These are phyloP conservation scores for Brenthis daphne DNA, from an alignment of 2,888 invertebrate species.

Conservation along the genomic window DNA sequence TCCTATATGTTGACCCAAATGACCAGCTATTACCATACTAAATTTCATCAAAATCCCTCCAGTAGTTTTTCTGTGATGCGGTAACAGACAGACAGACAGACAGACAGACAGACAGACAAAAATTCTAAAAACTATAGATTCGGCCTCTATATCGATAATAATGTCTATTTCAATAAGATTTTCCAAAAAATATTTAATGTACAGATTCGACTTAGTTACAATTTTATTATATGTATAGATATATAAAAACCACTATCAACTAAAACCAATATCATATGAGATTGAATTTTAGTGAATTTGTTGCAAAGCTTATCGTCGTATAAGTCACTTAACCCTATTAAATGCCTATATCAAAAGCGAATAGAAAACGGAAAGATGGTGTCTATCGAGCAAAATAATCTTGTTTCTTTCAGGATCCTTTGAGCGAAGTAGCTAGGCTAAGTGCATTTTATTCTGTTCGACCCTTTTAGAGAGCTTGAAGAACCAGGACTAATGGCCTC, in stretches of 20 bases:
- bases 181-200: no score
- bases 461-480: conserved; percentile 57
- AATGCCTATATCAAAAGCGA: conserved; percentile 42
- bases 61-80: no score
- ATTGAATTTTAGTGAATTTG: not conserved
- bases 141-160: no score
- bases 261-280: not conserved
- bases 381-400: conserved; percentile 60
- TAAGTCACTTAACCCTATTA: conserved; percentile 18
- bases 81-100: no score
- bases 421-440: conserved; percentile 62
- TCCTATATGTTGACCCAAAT: no score
- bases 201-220: no score
- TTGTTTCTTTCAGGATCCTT: conserved; percentile 54
- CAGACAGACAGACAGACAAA: no score
- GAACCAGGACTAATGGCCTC: conserved; percentile 30
- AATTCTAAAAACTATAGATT: no score
- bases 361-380: conserved; percentile 47
- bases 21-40: no score
- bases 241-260: not conserved
- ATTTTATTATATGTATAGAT: no score
- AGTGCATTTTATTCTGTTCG: conserved; percentile 69
- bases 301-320: not conserved
- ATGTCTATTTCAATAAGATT: no score
- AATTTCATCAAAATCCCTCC: no score